Base-by-base conservation (phyloP, 2,888 invertebrate genomes). In the Marasmarcha lunaedactyla region DNA sequence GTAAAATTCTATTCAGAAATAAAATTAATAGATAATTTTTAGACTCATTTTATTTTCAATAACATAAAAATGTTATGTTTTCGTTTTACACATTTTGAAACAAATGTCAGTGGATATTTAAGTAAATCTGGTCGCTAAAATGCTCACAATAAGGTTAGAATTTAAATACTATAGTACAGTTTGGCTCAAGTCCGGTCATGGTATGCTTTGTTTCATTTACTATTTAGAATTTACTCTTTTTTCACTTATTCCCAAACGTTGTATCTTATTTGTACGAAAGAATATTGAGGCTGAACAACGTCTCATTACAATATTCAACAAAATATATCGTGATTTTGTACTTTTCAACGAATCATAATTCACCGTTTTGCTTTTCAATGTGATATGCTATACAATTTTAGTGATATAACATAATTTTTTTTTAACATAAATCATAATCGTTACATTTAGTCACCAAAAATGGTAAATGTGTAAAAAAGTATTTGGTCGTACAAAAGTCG, bases 51-150 rank as follows among this genome's bases (percentile, higher is more conserved):
- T 84, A 84, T 84, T 84, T 83, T 83, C 73, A 84, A 84, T 84
- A 84, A 84, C 84, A 84, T 84, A 84, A 84, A 84, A 84, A 84
- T 84, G 84, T 84, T 84, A 84, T 71, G 66, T 63, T 79, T 69
- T 69, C 70, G 71, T 78, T 79, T 79, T 79, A 78, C 68, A 83
- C 70, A 73, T 74, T 73, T 79, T 63, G 59, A 76, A 81, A 78
- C 71, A 59, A 77, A 76, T 71, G 57, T 76, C 71, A 71, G 71
- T 74, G 67, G 69, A 67, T 69, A 66, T 66, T 30, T 30, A 69
- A n/a, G n/a, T n/a, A n/a, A 69, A 72, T 66, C 69, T 61, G 72
- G 63, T 71, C 67, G 64, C 73, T 77, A 78, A 71, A 73, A 68
- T 64, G 61, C 69, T 74, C 65, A 72, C 65, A 63, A 66, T 60